Evolutionary conservation across 2,888 invertebrate genomes (phyloP).

Genomic region (Arenicola marina): DNA sequence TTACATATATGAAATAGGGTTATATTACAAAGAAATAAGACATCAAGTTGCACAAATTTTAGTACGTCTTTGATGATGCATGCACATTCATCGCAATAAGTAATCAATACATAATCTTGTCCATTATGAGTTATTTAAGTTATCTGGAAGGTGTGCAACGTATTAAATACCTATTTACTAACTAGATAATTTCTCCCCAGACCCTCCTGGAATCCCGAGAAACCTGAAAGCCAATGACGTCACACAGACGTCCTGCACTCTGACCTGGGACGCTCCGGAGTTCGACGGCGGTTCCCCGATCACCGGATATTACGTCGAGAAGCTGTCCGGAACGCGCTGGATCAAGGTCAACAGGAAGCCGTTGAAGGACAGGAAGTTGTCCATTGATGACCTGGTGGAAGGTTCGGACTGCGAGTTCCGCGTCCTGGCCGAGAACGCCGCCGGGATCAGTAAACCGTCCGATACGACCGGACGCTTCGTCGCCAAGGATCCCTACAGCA

Average conservation of each 20-base stretch:
- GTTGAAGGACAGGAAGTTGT: slow-evolving; percentile 59
- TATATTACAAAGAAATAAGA: too few species aligned
- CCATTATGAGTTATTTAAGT: too few species aligned
- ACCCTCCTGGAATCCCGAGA: slow-evolving; percentile 60
- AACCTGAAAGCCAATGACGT: slow-evolving; percentile 42
- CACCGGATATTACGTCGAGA: slow-evolving; percentile 52
- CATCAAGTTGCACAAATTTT: too few species aligned
- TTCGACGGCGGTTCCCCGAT: slow-evolving; percentile 58
- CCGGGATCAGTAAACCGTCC: slow-evolving; percentile 54
- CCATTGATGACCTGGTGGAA: slow-evolving; percentile 50
- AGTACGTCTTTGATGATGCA: too few species aligned
- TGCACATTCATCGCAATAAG: too few species aligned
- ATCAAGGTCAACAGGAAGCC: slow-evolving; percentile 88
- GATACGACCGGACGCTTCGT: slow-evolving; percentile 38
- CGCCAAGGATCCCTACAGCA: slow-evolving; percentile 53
- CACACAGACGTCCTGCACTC: slow-evolving; percentile 48
- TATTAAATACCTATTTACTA: too few species aligned
- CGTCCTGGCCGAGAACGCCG: slow-evolving; percentile 56
- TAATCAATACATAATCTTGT: too few species aligned
- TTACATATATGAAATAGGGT: too few species aligned
- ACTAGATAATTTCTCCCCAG: slow-evolving; percentile 48
- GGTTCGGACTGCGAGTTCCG: slow-evolving; percentile 55
- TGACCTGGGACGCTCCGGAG: slow-evolving; percentile 56
- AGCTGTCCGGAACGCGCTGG: slow-evolving; percentile 76
- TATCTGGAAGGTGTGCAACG: too few species aligned